Conservation (phyloP, 2,888 invertebrate genomes). For the Nymphalis urticae region DNA sequence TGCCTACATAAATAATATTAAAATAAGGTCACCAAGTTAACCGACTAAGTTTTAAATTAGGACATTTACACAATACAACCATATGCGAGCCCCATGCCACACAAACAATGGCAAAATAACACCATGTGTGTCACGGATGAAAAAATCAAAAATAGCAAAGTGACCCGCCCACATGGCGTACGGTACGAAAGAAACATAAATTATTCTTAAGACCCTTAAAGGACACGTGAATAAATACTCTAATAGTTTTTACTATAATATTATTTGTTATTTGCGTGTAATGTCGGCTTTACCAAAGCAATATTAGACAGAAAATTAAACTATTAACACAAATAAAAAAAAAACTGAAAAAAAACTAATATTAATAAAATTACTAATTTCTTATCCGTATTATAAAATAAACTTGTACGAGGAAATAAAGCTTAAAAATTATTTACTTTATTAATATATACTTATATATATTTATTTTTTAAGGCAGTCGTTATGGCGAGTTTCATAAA, state of each 20-base stretch:
- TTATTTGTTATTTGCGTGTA: too few species aligned
- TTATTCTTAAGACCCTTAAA: conserved; percentile 42
- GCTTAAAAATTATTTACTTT: too few species aligned
- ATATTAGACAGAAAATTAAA: too few species aligned
- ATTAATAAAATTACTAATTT: too few species aligned
- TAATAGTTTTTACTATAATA: conserved; percentile 10
- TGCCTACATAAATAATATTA: background rate
- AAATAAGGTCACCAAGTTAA: background rate
- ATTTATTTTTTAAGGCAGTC: too few species aligned
- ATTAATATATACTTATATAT: too few species aligned
- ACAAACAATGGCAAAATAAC: conserved; percentile 43
- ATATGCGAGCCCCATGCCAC: conserved; percentile 42
- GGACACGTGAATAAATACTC: conserved; percentile 59
- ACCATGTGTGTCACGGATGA: conserved; percentile 55
- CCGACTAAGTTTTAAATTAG: conserved; percentile 19
- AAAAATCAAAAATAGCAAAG: conserved; percentile 53
- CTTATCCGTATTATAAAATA: too few species aligned
- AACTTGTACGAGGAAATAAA: too few species aligned
- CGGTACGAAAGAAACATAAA: conserved; percentile 19
- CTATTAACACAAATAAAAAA: too few species aligned
- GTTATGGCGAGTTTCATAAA: too few species aligned
- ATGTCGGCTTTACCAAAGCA: too few species aligned
- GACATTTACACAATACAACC: conserved; percentile 26
- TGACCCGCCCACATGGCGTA: conserved; percentile 57
- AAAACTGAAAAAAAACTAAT: too few species aligned